Percentiles rank a stretch among this genome's conserved stretches.
phyloP scores from a whole-genome alignment of 2,888 invertebrate species.

The Micoletzkya japonica region DNA sequence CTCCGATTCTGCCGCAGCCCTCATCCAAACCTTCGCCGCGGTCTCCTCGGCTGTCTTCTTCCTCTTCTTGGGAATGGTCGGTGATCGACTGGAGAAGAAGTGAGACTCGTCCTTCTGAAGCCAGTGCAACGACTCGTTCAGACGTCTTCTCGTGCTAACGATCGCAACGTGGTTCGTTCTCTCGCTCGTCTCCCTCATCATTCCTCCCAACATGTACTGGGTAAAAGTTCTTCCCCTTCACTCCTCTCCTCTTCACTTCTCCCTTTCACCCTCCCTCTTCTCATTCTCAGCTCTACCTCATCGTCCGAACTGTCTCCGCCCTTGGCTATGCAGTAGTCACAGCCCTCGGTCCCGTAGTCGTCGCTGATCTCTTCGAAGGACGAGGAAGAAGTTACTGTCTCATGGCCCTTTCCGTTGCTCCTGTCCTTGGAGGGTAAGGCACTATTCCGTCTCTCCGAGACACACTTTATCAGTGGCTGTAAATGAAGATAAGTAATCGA shows the following conservation, averaged over 20 bases:
- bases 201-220: slow-evolving; percentile 14
- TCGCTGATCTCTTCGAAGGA: slow-evolving; percentile 14
- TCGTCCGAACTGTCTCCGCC: slow-evolving; percentile 3
- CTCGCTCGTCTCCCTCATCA: slow-evolving; percentile 5
- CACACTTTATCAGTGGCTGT: background rate
- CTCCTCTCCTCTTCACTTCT: no score
- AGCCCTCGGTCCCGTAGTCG: slow-evolving; percentile 9
- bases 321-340: slow-evolving; percentile 5
- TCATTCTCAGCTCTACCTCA: slow-evolving; percentile 3
- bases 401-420: slow-evolving; percentile 16
- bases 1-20: slow-evolving; percentile 13
- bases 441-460: background rate
- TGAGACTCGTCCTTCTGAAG: background rate
- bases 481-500: no score
- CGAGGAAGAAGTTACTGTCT: slow-evolving; percentile 7
- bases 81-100: slow-evolving; percentile 19
- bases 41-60: slow-evolving; percentile 11
- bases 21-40: slow-evolving; percentile 11
- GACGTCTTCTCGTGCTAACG: background rate
- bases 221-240: no score
- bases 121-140: background rate
- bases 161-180: slow-evolving; percentile 14
- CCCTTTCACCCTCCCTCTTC: no score
- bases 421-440: slow-evolving; percentile 13
- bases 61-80: slow-evolving; percentile 3